These are phyloP conservation scores for Hemicentrotus pulcherrimus DNA, from an alignment of 35 echinoderm and acorn worm genomes.

Conservation along the genomic window DNA sequence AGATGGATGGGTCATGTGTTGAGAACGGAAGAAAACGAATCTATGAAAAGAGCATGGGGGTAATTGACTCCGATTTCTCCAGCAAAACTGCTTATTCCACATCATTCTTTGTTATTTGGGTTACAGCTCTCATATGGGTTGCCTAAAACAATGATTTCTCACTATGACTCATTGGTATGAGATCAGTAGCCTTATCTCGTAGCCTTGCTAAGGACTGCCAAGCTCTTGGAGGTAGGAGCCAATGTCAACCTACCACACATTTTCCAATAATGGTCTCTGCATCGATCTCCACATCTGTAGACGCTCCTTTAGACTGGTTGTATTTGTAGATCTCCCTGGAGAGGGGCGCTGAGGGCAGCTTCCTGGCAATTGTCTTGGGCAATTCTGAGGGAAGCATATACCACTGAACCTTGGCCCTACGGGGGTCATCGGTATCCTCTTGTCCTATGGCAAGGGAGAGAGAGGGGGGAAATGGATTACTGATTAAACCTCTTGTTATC, in stretches of 20 bases:
- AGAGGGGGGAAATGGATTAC: not conserved
- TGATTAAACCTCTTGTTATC: not conserved
- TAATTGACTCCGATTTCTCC: too few relatives aligned
- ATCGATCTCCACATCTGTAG: constrained; percentile 70
- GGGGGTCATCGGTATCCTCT: constrained; percentile 49
- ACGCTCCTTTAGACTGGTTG: constrained; percentile 9
- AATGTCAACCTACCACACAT: constrained; percentile 68
- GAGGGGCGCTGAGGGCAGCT: constrained; percentile 1
- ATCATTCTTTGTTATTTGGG: too few relatives aligned
- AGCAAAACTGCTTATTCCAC: too few relatives aligned
- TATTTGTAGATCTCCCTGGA: constrained; percentile 73
- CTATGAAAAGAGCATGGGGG: too few relatives aligned
- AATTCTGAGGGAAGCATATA: constrained; percentile 75
- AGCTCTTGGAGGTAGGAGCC: not conserved
- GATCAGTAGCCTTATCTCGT: too few relatives aligned
- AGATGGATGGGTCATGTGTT: not conserved
- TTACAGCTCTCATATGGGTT: too few relatives aligned
- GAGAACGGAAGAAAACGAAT: too few relatives aligned
- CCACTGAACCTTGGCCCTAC: constrained; percentile 82
- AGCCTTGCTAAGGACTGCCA: not conserved
- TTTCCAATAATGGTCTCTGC: constrained; percentile 84
- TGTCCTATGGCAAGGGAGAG: not conserved
- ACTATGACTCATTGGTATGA: too few relatives aligned
- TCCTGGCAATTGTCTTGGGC: not conserved
- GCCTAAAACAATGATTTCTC: too few relatives aligned